phyloP scores from a whole-genome alignment of 2,797 vertebrate genomes.

The Lacerta bilineata region DNA sequence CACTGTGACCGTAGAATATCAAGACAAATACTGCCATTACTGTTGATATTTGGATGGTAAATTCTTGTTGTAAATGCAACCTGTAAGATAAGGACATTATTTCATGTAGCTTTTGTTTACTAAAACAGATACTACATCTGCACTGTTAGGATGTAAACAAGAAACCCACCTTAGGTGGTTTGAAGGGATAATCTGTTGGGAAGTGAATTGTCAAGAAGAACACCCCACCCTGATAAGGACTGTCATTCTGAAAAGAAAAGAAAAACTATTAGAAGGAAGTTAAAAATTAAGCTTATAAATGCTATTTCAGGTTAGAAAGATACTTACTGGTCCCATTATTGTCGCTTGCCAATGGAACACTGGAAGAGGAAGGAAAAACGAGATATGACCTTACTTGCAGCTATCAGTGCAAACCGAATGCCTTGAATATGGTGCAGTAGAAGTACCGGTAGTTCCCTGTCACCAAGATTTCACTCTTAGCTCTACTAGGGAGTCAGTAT shows the following conservation, averaged over 20 bases:
- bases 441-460: neutral
- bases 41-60: slow-evolving; percentile 97
- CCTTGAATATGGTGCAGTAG: neutral
- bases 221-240: slow-evolving; percentile 94
- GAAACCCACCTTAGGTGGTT: slow-evolving; percentile 90
- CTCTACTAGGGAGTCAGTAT: neutral
- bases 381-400: slow-evolving; percentile 7
- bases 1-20: slow-evolving; percentile 95
- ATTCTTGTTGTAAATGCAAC: slow-evolving; percentile 97
- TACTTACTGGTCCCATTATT: slow-evolving; percentile 97
- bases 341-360: slow-evolving; percentile 98
- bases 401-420: neutral
- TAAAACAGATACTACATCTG: neutral
- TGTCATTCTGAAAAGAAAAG: slow-evolving; percentile 88
- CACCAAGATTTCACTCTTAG: neutral
- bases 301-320: slow-evolving; percentile 59
- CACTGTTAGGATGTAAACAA: slow-evolving; percentile 16
- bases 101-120: slow-evolving; percentile 17
- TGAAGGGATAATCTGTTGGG: slow-evolving; percentile 95
- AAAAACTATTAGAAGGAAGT: slow-evolving; percentile 54
- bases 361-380: slow-evolving; percentile 77
- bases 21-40: slow-evolving; percentile 96
- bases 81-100: slow-evolving; percentile 78
- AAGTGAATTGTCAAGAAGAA: slow-evolving; percentile 96
- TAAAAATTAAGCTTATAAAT: slow-evolving; percentile 52